Base-by-base conservation (phyloP, 2,797 vertebrate genomes). In the Liparis tanakae region DNA sequence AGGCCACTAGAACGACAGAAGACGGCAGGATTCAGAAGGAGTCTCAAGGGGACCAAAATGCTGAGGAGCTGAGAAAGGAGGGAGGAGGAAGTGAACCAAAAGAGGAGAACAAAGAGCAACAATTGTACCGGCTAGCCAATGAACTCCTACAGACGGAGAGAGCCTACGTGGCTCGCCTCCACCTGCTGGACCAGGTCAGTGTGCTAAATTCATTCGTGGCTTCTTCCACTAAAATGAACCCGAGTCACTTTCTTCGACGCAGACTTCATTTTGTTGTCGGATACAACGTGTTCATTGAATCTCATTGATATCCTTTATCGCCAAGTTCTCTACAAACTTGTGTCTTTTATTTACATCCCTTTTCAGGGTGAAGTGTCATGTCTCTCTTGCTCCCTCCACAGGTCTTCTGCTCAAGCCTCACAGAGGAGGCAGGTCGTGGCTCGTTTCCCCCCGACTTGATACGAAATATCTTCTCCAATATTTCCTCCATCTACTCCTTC, bases 401-500 rank as follows among this genome's bases (percentile, higher is more conserved):
- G 97, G 89, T 97, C 39, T 98, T 98, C 85, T 96, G 93, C 72
- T 80, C 70, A 5, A 95, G 94, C 58, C 86, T 98, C 41, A 92
- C 95, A 30, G 94, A 91, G 74, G 96, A 96, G 71, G 96, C 96
- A 3, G 88, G 60, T 15, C 88, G 83, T 43, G 96, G 96, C 77
- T 91, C 88, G 0, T 96, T 97, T 80, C 95, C 97, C 0, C 89
- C 94, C 7, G 96, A 97, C 0, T 93, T 96, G 74, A 93, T 98
- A 20, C 95, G 88, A 83, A 95, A 94, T 69, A 95, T 97, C 82
- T 98, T 98, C 90, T 97, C 96, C 82, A 98, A 97, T 86, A 94
- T 96, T 82, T 96, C 96, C 53, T 97, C 95, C 44, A 96, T 98
- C 87, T 94, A 97, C 90, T 93, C 95, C 79, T 97, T 98, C 87